phyloP scores from a whole-genome alignment of 2,888 invertebrate genomes.

The Pterostichus madidus region DNA sequence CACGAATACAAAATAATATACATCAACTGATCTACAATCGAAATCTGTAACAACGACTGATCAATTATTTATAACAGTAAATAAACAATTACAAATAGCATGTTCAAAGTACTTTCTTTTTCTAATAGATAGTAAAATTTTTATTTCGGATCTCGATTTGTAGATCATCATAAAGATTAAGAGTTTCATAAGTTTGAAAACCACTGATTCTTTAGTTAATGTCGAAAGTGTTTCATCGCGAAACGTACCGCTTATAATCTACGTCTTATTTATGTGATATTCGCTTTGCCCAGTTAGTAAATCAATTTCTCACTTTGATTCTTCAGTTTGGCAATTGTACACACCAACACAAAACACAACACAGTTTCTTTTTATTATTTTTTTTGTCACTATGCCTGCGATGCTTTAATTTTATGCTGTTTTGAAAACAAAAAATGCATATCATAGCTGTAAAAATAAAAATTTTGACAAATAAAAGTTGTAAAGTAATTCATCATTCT shows the following conservation, averaged over 20 bases:
- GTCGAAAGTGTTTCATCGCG: constrained; percentile 38
- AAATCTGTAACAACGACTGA: constrained; percentile 37
- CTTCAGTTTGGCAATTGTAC: constrained; percentile 59
- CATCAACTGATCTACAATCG: constrained; percentile 20
- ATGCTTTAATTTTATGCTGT: constrained; percentile 80
- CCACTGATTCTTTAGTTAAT: constrained; percentile 53
- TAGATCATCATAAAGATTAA: not conserved
- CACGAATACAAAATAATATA: not conserved
- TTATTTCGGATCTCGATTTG: constrained; percentile 21
- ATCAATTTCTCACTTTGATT: constrained; percentile 45
- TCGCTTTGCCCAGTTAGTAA: constrained; percentile 57
- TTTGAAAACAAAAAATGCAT: constrained; percentile 91
- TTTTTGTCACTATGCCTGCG: constrained; percentile 77
- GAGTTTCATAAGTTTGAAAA: constrained; percentile 40
- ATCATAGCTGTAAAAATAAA: constrained; percentile 94
- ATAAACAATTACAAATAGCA: constrained; percentile 20
- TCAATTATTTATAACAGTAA: constrained; percentile 27
- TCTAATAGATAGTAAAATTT: constrained; percentile 10
- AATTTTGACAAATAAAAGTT: constrained; percentile 90
- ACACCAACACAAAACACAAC: constrained; percentile 43
- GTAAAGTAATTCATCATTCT: constrained; percentile 61
- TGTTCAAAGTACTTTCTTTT: constrained; percentile 28
- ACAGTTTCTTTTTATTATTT: constrained; percentile 56
- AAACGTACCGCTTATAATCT: constrained; percentile 58
- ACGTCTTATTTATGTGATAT: constrained; percentile 63